These are phyloP conservation scores for Cervus canadensis DNA, from an alignment of 2,113 vertebrate species.

Conservation along the genomic window DNA sequence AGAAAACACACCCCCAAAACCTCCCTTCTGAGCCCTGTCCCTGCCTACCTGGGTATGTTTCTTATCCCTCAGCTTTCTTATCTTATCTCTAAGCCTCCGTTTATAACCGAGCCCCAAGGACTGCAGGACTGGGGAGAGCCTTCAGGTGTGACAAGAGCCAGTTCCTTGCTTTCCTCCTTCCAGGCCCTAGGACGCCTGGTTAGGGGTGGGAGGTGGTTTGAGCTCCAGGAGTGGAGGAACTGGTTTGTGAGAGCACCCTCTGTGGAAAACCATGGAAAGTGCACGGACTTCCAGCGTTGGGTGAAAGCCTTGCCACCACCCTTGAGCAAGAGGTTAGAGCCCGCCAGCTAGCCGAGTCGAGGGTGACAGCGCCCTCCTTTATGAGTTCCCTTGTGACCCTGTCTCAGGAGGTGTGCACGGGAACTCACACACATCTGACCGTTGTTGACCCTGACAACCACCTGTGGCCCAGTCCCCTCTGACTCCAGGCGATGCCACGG, in stretches of 20 bases:
- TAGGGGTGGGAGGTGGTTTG: background rate
- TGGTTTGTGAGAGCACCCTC: background rate
- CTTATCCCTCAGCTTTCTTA: background rate
- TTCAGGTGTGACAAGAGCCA: background rate
- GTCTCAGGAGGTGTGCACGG: background rate
- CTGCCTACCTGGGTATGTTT: background rate
- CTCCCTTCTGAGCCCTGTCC: background rate
- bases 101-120: background rate
- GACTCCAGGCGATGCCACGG: background rate
- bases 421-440: background rate
- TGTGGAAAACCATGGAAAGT: background rate
- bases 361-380: background rate
- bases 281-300: fast-evolving
- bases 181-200: background rate
- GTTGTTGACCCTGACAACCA: background rate
- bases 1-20: background rate
- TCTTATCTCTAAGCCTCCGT: background rate
- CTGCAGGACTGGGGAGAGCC: background rate
- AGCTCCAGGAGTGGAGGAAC: background rate
- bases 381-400: background rate
- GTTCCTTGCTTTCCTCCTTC: background rate
- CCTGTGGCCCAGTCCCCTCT: background rate
- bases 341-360: background rate
- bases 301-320: background rate
- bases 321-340: background rate